These are phyloP conservation scores for Stratiolaelaps scimitus DNA, from an alignment of 1,140 invertebrate genomes.

Conservation along the genomic window DNA sequence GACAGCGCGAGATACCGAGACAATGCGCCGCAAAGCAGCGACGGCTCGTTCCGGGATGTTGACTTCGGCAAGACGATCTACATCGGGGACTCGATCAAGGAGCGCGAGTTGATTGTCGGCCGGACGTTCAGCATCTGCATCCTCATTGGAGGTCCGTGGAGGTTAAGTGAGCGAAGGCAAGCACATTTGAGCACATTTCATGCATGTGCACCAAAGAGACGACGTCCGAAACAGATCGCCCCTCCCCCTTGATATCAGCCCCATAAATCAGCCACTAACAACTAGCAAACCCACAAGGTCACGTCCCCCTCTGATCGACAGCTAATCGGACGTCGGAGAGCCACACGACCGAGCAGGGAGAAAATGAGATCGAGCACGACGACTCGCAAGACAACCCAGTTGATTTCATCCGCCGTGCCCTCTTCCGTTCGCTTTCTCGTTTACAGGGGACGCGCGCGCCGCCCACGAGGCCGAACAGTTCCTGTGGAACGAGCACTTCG, in stretches of 20 bases:
- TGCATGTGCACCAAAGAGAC: conserved; percentile 28
- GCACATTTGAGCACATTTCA: conserved; percentile 11
- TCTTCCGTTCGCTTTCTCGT: conserved; percentile 29
- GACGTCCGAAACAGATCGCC: no score
- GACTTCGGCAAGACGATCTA: conserved; percentile 41
- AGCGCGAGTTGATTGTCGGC: conserved; percentile 40
- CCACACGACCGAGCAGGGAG: no score
- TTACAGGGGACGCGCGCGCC: conserved; percentile 38
- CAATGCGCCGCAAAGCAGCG: conserved; percentile 38
- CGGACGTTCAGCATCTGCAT: conserved; percentile 41
- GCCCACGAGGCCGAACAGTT: conserved; percentile 42
- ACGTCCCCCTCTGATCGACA: no score
- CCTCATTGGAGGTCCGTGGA: conserved; percentile 40
- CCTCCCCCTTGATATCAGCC: no score
- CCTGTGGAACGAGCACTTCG: conserved; percentile 42
- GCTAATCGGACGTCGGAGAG: no score
- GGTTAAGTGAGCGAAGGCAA: conserved; percentile 10
- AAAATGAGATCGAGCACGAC: no score
- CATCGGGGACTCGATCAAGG: conserved; percentile 40
- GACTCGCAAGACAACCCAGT: neutral
- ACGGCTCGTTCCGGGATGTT: conserved; percentile 39
- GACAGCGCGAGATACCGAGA: conserved; percentile 33
- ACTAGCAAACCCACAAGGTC: no score
- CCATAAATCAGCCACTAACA: no score
- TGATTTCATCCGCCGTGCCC: neutral